Base-by-base conservation (phyloP, 1,140 invertebrate species). In the Glossosoma conforme region DNA sequence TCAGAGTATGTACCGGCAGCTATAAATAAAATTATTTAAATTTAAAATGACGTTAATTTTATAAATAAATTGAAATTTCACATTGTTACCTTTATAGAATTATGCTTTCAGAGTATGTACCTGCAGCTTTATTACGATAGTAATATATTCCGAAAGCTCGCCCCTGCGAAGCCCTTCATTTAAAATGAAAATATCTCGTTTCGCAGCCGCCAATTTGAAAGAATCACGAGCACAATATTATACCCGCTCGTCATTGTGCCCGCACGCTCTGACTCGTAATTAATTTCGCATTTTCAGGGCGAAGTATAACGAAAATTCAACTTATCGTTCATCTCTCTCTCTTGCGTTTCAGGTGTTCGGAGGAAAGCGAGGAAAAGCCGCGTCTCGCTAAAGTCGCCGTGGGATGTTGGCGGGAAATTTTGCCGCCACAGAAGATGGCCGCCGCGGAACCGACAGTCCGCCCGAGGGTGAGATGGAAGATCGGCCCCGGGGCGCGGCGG, bases 401-500 rank as follows among this genome's bases (percentile, higher is more conserved):
- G 44, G 28, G 45, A 54, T 36, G 56, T 35, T 48, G 47, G 28
- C 30, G 40, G 20, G 22, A 46, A 51, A 40, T 10, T 14, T n/a
- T n/a, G n/a, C 17, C 32, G 35, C 20, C 46, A 22, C 45, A 22
- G 18, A 53, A 44, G 28, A 53, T 58, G 51, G 47, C 44, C 24
- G 32, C 43, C 2, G 25, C 52, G 10, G 20, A 37, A 30, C 37
- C 41, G 22, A 17, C 32, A 13, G 44, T 50, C 38, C 45, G 56
- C n/a, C 56, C 47, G 25, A 49, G 42, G 22, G 47, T 45, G 51
- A 58, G 52, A 54, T 54, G 56, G 56, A 58, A 54, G 52, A 32
- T 38, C n/a, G 15, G 47, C 37, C 13, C 28, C 14, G 41, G 48
- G 8, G 19, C 30, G 25, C 30, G 44, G 15, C 41, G 52, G 38